A percentile compares a stretch with the other conserved stretches of the same genome.
These are phyloP conservation scores for Synaphobranchus kaupii DNA, from an alignment of 2,797 vertebrate genomes.

Conservation along the genomic window DNA sequence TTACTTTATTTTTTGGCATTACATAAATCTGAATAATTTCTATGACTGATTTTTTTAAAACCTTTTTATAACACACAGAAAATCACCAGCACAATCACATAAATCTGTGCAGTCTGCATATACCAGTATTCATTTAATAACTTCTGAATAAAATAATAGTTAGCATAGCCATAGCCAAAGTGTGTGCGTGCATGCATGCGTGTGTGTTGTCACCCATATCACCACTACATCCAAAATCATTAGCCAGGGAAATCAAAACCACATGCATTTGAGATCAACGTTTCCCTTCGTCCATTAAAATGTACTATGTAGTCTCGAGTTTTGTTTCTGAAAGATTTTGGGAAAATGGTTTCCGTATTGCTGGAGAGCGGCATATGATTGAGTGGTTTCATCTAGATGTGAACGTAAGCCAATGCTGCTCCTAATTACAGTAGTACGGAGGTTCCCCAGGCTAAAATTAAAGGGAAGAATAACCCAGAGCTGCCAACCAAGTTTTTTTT, in stretches of 20 bases:
- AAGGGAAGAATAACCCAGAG: slow-evolving; percentile 29
- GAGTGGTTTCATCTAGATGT: slow-evolving; percentile 36
- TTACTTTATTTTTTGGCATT: no score
- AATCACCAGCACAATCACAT: no score
- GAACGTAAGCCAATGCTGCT: slow-evolving; percentile 40
- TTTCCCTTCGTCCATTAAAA: slow-evolving; percentile 29
- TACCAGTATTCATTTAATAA: no score
- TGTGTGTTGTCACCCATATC: background rate
- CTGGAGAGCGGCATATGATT: slow-evolving; percentile 25
- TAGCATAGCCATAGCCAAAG: background rate
- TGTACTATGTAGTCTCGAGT: slow-evolving; percentile 23
- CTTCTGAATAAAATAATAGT: background rate
- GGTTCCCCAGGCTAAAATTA: slow-evolving; percentile 43
- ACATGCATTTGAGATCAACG: slow-evolving; percentile 31
- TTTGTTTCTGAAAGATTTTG: slow-evolving; percentile 28
- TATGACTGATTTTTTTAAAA: no score
- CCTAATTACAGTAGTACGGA: slow-evolving; percentile 38
- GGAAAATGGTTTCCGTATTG: slow-evolving; percentile 15
- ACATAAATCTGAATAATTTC: no score
- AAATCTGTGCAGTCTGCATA: no score
- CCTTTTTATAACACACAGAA: no score
- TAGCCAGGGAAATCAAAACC: slow-evolving; percentile 24
- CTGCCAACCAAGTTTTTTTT: slow-evolving; percentile 32
- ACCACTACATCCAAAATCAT: background rate
- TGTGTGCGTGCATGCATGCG: slow-evolving; percentile 30